Evolutionary conservation across 2,797 vertebrate genomes (phyloP).

Genomic region (Limosa lapponica): DNA sequence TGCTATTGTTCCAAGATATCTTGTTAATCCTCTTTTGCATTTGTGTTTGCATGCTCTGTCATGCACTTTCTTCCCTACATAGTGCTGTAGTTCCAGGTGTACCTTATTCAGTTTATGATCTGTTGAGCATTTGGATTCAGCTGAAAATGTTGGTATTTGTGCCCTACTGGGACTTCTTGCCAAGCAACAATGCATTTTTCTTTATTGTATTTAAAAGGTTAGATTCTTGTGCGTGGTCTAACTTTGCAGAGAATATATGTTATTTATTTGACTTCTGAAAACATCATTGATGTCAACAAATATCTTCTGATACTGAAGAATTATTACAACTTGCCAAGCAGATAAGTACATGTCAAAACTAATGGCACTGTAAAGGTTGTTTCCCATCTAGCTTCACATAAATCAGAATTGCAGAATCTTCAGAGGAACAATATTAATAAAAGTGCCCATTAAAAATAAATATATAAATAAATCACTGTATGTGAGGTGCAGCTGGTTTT

Average conservation of each 20-base stretch:
- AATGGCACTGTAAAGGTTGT: background rate
- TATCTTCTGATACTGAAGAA: background rate
- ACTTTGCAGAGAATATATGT: background rate
- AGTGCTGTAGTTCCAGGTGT: constrained; percentile 66
- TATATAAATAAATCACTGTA: background rate
- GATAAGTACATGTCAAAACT: background rate
- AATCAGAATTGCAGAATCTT: constrained; percentile 14
- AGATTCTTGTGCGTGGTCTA: background rate
- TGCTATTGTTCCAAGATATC: constrained; percentile 71
- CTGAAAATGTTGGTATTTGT: constrained; percentile 39
- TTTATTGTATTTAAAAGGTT: constrained; percentile 20
- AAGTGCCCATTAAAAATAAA: background rate
- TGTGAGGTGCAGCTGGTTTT: background rate
- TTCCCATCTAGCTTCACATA: background rate
- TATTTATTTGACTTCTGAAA: background rate
- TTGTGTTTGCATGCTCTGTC: constrained; percentile 50
- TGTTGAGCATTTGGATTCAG: constrained; percentile 75
- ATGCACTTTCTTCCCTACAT: constrained; percentile 25
- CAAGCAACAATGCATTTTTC: constrained; percentile 58
- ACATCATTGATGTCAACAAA: background rate
- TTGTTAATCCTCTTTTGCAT: constrained; percentile 62
- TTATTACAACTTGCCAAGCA: background rate
- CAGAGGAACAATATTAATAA: background rate
- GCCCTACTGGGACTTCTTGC: constrained; percentile 34
- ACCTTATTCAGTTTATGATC: constrained; percentile 74